phyloP scores from a whole-genome alignment of 2,797 vertebrate genomes.

The Sciaenops ocellatus region DNA sequence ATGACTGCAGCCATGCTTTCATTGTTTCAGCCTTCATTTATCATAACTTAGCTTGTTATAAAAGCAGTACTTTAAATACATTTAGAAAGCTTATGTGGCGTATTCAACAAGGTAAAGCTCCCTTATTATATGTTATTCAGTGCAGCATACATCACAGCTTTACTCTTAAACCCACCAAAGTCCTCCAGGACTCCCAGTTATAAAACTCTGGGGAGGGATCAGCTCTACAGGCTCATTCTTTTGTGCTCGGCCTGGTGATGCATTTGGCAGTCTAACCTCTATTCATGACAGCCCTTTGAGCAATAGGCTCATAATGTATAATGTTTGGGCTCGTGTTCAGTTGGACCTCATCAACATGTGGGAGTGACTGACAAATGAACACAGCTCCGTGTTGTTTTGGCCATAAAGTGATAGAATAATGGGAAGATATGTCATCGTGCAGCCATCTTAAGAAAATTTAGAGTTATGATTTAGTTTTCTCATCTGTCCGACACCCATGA shows the following conservation, averaged over 20 bases:
- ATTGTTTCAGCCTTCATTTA: slow-evolving; percentile 6
- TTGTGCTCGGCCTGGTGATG: slow-evolving; percentile 44
- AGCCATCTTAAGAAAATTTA: slow-evolving; percentile 29
- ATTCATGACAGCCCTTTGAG: slow-evolving; percentile 56
- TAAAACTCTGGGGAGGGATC: slow-evolving; percentile 37
- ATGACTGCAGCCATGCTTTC: background rate
- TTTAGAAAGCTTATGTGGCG: background rate
- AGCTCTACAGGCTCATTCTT: slow-evolving; percentile 33
- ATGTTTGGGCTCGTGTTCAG: slow-evolving; percentile 55
- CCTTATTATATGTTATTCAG: slow-evolving; percentile 32
- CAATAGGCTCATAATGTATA: slow-evolving; percentile 49
- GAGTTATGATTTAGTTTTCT: slow-evolving; percentile 23
- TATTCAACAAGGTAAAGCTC: background rate
- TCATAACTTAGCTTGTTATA: slow-evolving; percentile 18
- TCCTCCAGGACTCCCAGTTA: slow-evolving; percentile 21
- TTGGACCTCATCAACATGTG: slow-evolving; percentile 57
- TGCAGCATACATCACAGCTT: slow-evolving; percentile 29
- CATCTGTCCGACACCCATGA: background rate
- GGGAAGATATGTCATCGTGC: slow-evolving; percentile 33
- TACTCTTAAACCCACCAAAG: slow-evolving; percentile 36
- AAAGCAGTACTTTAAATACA: background rate
- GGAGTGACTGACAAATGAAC: slow-evolving; percentile 60
- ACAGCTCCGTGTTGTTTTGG: slow-evolving; percentile 44
- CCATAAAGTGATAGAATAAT: slow-evolving; percentile 50
- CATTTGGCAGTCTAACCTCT: slow-evolving; percentile 50